phyloP scores from a whole-genome alignment of 2,113 vertebrate species.

The Syrmaticus mikado region DNA sequence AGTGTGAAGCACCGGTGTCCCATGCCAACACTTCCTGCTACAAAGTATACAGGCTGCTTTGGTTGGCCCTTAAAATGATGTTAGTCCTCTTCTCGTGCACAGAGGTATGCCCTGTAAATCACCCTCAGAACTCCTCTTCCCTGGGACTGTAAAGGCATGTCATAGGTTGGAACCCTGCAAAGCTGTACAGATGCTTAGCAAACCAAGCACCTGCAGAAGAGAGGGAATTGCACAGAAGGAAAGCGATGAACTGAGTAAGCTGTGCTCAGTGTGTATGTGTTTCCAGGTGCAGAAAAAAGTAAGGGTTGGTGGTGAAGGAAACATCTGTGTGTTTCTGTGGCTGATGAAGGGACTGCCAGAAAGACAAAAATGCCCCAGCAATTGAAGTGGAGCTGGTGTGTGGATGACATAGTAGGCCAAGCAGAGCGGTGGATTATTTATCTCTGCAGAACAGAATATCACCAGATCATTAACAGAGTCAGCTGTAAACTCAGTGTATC shows the following conservation, averaged over 20 bases:
- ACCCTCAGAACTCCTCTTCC: neutral
- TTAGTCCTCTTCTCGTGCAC: neutral
- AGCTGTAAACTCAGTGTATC: neutral
- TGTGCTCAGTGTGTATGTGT: neutral
- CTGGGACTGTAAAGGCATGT: no score
- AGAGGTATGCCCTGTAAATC: neutral
- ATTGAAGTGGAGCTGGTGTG: neutral
- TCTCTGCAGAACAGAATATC: neutral
- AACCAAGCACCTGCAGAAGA: neutral
- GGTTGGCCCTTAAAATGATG: neutral
- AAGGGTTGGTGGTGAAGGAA: neutral
- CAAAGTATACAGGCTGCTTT: neutral
- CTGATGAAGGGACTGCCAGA: neutral
- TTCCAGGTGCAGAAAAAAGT: neutral
- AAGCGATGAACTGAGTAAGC: neutral
- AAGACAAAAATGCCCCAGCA: neutral
- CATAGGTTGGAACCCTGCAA: fast-evolving
- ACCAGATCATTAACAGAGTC: neutral
- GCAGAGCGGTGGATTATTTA: neutral
- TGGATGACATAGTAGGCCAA: neutral
- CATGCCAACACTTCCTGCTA: fast-evolving
- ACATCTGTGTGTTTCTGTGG: constrained; percentile 25
- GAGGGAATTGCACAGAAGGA: neutral
- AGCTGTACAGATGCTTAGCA: fast-evolving
- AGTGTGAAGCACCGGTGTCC: neutral